Conservation (phyloP, 1,140 invertebrate genomes). For the Tetramorium simillimum region DNA sequence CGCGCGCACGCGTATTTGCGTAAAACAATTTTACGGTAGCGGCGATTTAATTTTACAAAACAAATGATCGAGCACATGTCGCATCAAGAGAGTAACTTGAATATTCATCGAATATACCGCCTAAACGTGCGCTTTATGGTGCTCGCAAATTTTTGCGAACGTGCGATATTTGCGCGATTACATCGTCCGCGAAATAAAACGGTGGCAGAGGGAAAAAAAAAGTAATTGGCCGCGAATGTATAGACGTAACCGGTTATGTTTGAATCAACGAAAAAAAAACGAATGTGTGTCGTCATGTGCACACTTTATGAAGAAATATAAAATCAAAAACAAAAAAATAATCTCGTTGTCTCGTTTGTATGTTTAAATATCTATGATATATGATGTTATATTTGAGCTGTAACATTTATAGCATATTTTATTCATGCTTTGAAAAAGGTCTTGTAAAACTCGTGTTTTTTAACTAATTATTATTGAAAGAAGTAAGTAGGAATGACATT, state of each 20-base stretch:
- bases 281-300: neutral
- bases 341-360: neutral
- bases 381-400: neutral
- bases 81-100: slow-evolving; percentile 46
- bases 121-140: slow-evolving; percentile 37
- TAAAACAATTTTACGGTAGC: slow-evolving; percentile 30
- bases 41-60: slow-evolving; percentile 36
- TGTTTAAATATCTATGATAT: neutral
- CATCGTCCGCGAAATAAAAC: slow-evolving; percentile 40
- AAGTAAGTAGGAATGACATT: neutral
- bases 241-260: slow-evolving; percentile 34
- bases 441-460: neutral
- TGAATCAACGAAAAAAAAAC: slow-evolving; percentile 16
- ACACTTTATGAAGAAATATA: slow-evolving; percentile 26
- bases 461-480: neutral
- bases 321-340: neutral
- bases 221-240: slow-evolving; percentile 27
- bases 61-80: slow-evolving; percentile 35
- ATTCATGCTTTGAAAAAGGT: neutral
- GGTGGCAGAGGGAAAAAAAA: neutral
- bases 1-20: neutral
- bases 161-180: slow-evolving; percentile 34
- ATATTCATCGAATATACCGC: slow-evolving; percentile 45
- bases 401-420: neutral
- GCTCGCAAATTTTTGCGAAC: slow-evolving; percentile 39